Base-by-base conservation (phyloP, 2,888 invertebrate genomes). In the Hypomecis punctinalis region DNA sequence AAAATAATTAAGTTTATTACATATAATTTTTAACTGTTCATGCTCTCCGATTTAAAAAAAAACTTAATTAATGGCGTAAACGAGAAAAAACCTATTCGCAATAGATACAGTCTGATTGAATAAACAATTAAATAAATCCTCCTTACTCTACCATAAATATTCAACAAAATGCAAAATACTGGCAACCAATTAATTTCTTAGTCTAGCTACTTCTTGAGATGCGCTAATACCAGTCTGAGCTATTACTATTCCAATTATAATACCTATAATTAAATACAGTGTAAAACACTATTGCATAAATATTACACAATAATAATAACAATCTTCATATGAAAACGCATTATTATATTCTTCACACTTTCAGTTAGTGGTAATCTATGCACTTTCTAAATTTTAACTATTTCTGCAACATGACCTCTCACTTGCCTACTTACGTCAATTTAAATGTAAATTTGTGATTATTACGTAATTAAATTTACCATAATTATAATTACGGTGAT, bases 301-400 rank as follows among this genome's bases (percentile, higher is more conserved):
- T 56, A 43, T 63, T 63, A 56, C 37, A 46, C 36, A 58, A 66
- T 53, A 54, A 40, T 53, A 45, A 57, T 57, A 52, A 65, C 48
- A 7, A 60, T 57, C 53, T 8, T 66, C 33, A 63, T 33, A 56
- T 46, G 36, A 51, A 42, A 66, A 52, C 48, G 35, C 11, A 53
- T 63, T 53, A 57, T 61, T 58, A 62, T 55, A 66, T 65, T 70
- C 68, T 73, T 68, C 74, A 70, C 71, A 72, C 73, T 73, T 72
- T 73, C 70, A 70, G 66, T 70, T 47, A 55, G 49, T 53, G 47
- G 55, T 63, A 59, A 61, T 54, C 60, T 64, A 56, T 59, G 53
- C 51, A 69, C 74, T 74, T 74, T 74, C 74, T 66, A 68, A 49
- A 46, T 61, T 39, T 9, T 54, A 61, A 52, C 23, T 56, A 56